Conservation (phyloP, 2,113 vertebrate species). For the Donacobius atricapilla region DNA sequence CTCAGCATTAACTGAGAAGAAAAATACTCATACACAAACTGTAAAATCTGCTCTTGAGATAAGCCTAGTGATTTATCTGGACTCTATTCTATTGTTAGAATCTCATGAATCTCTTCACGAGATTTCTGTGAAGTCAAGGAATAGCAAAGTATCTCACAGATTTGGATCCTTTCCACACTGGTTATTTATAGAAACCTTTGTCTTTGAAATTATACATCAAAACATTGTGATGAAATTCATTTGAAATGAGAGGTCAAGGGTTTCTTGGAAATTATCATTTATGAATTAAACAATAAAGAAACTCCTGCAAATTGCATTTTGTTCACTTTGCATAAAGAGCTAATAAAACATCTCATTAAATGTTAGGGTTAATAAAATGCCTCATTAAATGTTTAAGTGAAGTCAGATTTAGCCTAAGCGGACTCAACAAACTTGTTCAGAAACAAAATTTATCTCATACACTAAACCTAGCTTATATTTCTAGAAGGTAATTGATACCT, state of each 20-base stretch:
- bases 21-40: neutral
- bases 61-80: neutral
- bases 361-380: neutral
- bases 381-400: neutral
- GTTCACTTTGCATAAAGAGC: neutral
- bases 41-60: neutral
- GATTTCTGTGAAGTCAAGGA: neutral
- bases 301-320: neutral
- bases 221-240: neutral
- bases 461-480: neutral
- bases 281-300: slow-evolving; percentile 5
- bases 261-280: slow-evolving; percentile 7
- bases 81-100: neutral
- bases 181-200: neutral
- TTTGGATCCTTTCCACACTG: neutral
- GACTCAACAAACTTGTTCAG: neutral
- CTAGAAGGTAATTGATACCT: neutral
- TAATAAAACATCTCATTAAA: slow-evolving; percentile 14
- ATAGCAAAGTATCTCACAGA: neutral
- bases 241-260: neutral
- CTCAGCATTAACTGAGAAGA: neutral
- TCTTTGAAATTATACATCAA: slow-evolving; percentile 25
- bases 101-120: fast-evolving
- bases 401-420: neutral
- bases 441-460: neutral